Percentiles rank a stretch among this genome's conserved stretches.
These are phyloP conservation scores for Pangasius krempfi DNA, from an alignment of 2,797 vertebrate species.

Conservation along the genomic window DNA sequence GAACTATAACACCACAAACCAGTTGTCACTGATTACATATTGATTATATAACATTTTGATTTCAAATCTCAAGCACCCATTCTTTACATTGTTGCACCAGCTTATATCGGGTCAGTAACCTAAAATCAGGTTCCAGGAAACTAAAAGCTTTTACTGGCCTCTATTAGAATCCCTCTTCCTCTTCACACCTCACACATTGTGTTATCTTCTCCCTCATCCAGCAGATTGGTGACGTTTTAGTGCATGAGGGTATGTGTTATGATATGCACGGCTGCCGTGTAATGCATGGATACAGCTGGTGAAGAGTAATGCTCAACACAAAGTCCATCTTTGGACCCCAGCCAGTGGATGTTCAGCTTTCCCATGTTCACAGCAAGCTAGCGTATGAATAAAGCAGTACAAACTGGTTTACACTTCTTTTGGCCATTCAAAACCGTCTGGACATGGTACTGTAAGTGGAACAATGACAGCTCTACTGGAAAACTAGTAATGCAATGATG, in stretches of 20 bases:
- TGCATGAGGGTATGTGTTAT: constrained; percentile 34
- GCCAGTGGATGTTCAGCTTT: constrained; percentile 40
- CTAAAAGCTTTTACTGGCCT: constrained; percentile 12
- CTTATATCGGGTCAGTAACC: neutral
- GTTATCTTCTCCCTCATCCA: constrained; percentile 24
- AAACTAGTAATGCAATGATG: constrained; percentile 33
- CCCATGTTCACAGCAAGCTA: constrained; percentile 35
- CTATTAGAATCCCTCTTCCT: constrained; percentile 20
- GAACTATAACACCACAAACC: neutral
- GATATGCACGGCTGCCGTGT: constrained; percentile 14
- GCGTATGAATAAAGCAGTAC: neutral
- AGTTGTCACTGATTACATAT: neutral
- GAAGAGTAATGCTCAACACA: constrained; percentile 49
- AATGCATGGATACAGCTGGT: constrained; percentile 29
- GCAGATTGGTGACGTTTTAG: constrained; percentile 17
- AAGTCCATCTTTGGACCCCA: constrained; percentile 23
- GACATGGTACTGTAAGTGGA: constrained; percentile 8
- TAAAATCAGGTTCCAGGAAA: neutral
- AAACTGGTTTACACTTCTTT: constrained; percentile 41
- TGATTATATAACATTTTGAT: neutral
- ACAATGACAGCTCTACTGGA: constrained; percentile 23
- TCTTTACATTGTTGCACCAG: neutral
- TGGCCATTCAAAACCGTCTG: constrained; percentile 33
- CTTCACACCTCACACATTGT: constrained; percentile 16
- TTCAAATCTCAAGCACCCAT: neutral